Evolutionary conservation across 2,113 vertebrate genomes (phyloP), one percentile per base, ranked within the genome.

Genomic region (Brachypteracias leptosomus): DNA sequence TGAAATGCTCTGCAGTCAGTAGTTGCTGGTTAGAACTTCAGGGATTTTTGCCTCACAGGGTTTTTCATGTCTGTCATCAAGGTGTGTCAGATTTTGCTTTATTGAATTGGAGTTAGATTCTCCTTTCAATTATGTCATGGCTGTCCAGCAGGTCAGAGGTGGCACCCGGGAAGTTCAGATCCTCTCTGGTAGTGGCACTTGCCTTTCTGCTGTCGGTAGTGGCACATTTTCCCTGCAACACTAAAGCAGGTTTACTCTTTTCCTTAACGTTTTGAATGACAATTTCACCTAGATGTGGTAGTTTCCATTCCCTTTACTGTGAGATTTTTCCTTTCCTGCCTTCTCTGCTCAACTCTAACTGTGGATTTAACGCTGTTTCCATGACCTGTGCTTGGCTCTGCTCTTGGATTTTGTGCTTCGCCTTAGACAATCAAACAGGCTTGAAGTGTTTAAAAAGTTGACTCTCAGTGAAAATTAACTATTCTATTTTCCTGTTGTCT

Each of bases 41-140:
- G 19, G 15, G 36, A 3, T 0, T 13, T n/a, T 16, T 65, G 12
- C 19, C 7, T 67, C 35, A 12, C 4, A 12, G 52, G 6, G 1
- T 54, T 62, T 71, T 63, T 52, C 21, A 19, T 24, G n/a, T 25
- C 36, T 26, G 7, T 89, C 72, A 26, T 72, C 47, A 52, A 87
- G 80, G 57, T 78, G 44, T 66, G 70, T 44, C 38, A n/a, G 26
- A 21, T 52, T 84, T 81, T 77, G 61, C 59, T 58, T 54, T 67
- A 42, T 29, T 81, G 72, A 52, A 2, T 59, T 55, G 51, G 33
- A 78, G 18, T 51, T 28, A 35, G 65, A 15, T 55, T 84, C 71
- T 67, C 26, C 42, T 74, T 83, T 61, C 31, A 63, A 38, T 67
- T 47, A 8, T 4, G 10, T 22, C 26, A 9, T 19, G 20, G 36